phyloP scores from a whole-genome alignment of 2,888 invertebrate genomes.

The Andricus curvator region DNA sequence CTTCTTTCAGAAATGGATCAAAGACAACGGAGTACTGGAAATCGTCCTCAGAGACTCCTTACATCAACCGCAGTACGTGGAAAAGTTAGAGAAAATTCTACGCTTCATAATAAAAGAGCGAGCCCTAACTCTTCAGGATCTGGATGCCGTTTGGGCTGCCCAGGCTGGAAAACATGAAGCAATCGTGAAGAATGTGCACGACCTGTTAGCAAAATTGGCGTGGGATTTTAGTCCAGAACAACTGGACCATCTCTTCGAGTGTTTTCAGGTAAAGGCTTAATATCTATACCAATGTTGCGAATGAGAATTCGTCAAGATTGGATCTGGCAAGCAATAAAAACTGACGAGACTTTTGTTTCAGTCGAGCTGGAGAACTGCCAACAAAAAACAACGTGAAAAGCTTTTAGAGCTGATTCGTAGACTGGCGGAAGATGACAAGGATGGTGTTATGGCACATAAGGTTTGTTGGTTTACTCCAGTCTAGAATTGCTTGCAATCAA shows the following conservation, averaged over 20 bases:
- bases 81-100: conserved; percentile 97
- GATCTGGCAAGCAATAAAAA: neutral
- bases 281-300: neutral
- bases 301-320: neutral
- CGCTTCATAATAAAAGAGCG: conserved; percentile 97
- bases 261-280: conserved; percentile 88
- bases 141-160: conserved; percentile 98
- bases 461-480: conserved; percentile 75
- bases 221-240: conserved; percentile 99
- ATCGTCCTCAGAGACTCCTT: conserved; percentile 97
- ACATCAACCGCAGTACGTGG: conserved; percentile 98
- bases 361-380: conserved; percentile 97
- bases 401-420: conserved; percentile 95
- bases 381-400: conserved; percentile 96
- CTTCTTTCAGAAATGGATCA: conserved; percentile 90
- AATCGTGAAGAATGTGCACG: conserved; percentile 98
- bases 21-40: conserved; percentile 95
- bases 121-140: conserved; percentile 91
- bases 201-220: conserved; percentile 95
- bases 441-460: conserved; percentile 99
- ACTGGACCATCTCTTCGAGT: conserved; percentile 97
- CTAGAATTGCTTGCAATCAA: conserved; percentile 33
- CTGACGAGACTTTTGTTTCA: conserved; percentile 71
- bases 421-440: conserved; percentile 98
- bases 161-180: conserved; percentile 99